These are phyloP conservation scores for Hybognathus amarus DNA, from an alignment of 2,797 vertebrate species.

Conservation along the genomic window DNA sequence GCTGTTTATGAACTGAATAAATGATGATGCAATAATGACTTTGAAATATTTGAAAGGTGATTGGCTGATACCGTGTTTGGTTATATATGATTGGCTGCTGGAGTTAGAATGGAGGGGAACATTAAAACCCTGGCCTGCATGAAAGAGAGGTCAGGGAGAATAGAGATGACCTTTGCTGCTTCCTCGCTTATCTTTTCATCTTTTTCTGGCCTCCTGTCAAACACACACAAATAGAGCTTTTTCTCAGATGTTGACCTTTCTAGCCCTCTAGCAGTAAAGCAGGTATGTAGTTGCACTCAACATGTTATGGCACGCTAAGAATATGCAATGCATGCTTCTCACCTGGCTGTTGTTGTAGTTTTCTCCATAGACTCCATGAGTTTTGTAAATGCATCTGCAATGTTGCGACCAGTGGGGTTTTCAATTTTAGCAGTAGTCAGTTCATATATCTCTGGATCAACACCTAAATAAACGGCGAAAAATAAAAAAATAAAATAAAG, in stretches of 20 bases:
- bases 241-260: slow-evolving; percentile 15
- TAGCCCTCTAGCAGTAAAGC: not conserved
- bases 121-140: slow-evolving; percentile 92
- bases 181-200: slow-evolving; percentile 86
- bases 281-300: not conserved
- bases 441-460: slow-evolving; percentile 91
- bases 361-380: slow-evolving; percentile 90
- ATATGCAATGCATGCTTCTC: slow-evolving; percentile 36
- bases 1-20: not conserved
- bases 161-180: slow-evolving; percentile 80
- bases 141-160: slow-evolving; percentile 88
- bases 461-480: slow-evolving; percentile 73
- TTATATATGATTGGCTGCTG: slow-evolving; percentile 45
- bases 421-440: slow-evolving; percentile 89
- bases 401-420: slow-evolving; percentile 71
- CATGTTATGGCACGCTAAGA: not conserved
- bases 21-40: not conserved
- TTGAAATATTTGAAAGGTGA: not conserved
- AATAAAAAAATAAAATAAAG: not conserved
- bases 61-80: not conserved
- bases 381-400: slow-evolving; percentile 84
- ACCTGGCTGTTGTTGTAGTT: slow-evolving; percentile 86
- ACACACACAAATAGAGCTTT: slow-evolving; percentile 15
- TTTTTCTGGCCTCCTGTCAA: slow-evolving; percentile 80
- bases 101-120: slow-evolving; percentile 86